These are phyloP conservation scores for Beris chalybata DNA, from an alignment of 2,888 invertebrate species.

Conservation along the genomic window DNA sequence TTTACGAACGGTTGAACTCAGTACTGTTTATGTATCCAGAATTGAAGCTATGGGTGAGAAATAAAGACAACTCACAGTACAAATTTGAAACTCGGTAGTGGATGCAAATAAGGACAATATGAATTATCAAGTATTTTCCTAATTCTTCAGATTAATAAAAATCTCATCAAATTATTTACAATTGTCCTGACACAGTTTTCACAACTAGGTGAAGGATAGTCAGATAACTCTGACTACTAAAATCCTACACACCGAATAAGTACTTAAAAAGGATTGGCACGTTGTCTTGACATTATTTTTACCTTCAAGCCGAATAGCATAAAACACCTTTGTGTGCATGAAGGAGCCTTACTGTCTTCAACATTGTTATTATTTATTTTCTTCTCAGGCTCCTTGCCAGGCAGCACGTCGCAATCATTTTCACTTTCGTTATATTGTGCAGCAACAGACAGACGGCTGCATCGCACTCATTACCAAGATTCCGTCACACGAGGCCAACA, in stretches of 20 bases:
- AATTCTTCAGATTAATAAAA: too few species aligned
- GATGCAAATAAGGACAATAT: too few species aligned
- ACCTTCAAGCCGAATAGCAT: slow-evolving; percentile 11
- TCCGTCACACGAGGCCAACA: slow-evolving; percentile 10
- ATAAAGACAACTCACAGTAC: too few species aligned
- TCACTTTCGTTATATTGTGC: slow-evolving; percentile 37
- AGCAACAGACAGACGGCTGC: slow-evolving; percentile 24
- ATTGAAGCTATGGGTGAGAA: too few species aligned
- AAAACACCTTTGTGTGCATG: not conserved
- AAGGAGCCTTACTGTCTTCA: not conserved
- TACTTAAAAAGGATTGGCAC: slow-evolving; percentile 15
- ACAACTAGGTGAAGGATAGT: too few species aligned
- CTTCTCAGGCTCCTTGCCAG: not conserved
- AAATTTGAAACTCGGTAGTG: too few species aligned
- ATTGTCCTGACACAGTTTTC: too few species aligned
- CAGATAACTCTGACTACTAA: too few species aligned
- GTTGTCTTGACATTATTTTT: slow-evolving; percentile 27
- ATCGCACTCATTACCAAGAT: slow-evolving; percentile 18
- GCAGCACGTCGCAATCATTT: slow-evolving; percentile 33
- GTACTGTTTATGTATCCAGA: too few species aligned
- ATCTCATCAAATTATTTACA: too few species aligned
- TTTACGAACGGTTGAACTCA: too few species aligned
- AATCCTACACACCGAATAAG: not conserved
- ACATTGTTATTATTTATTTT: not conserved
- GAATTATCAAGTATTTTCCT: too few species aligned